Percentiles rank a stretch among this genome's conserved stretches.
Evolutionary conservation across 2,797 vertebrate species (phyloP).

Genomic region (Florisuga fusca): DNA sequence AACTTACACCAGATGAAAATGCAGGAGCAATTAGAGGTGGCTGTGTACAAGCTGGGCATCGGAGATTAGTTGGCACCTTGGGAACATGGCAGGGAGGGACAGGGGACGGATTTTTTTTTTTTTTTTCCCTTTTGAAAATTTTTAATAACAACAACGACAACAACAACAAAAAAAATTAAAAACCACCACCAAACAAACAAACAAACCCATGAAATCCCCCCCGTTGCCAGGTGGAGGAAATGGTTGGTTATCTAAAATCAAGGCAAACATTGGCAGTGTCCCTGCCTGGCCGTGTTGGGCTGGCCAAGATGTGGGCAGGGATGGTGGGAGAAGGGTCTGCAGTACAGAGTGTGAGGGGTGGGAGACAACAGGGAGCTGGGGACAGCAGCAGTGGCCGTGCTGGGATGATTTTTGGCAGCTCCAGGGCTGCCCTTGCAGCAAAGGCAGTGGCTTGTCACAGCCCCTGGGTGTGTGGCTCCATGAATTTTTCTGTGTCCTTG

Average conservation of each 20-base stretch:
- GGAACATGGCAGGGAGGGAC: conserved; percentile 87
- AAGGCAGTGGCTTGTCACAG: rapidly evolving
- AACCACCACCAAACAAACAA: too few species aligned
- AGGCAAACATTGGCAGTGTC: not conserved
- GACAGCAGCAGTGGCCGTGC: rapidly evolving
- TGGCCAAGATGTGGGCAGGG: not conserved
- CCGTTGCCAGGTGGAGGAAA: rapidly evolving
- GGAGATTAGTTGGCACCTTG: conserved; percentile 91
- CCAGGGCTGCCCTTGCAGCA: not conserved
- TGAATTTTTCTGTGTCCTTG: not conserved
- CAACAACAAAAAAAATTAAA: not conserved
- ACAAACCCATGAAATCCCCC: too few species aligned
- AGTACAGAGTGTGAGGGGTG: not conserved
- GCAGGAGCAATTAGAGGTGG: conserved; percentile 93
- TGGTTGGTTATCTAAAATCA: not conserved
- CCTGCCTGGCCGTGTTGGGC: not conserved
- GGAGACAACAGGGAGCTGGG: not conserved
- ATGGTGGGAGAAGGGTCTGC: not conserved
- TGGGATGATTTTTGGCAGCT: not conserved
- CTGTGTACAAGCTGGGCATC: conserved; percentile 88
- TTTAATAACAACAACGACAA: not conserved
- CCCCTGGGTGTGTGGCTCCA: not conserved
- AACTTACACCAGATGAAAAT: conserved; percentile 92
- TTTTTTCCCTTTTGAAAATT: conserved; percentile 72
- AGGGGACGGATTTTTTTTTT: conserved; percentile 74